Evolutionary conservation across 2,888 invertebrate species (phyloP).

Genomic region (Sceliomorpha sp.): DNA sequence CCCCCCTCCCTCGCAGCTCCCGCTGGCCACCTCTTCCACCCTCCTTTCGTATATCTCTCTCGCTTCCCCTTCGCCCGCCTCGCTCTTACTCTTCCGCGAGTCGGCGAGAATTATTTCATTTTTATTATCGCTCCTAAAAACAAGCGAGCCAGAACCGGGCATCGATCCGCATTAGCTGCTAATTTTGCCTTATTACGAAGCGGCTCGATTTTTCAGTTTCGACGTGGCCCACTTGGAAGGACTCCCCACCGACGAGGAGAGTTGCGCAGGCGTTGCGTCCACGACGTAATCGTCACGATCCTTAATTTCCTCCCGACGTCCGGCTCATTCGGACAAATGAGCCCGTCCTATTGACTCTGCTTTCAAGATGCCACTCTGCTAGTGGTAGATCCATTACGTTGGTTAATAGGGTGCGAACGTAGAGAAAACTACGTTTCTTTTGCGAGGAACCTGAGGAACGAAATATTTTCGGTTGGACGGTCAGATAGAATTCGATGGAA

Average conservation of each 20-base stretch:
- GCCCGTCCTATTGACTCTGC: slow-evolving; percentile 33
- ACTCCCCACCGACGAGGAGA: too few relatives aligned
- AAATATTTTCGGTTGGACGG: too few relatives aligned
- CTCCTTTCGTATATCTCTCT: slow-evolving; percentile 33
- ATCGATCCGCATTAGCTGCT: slow-evolving; percentile 78
- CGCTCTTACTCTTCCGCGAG: slow-evolving; percentile 31
- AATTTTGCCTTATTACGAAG: slow-evolving; percentile 74
- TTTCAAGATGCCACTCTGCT: slow-evolving; percentile 26
- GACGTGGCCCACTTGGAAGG: slow-evolving; percentile 52
- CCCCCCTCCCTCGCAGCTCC: slow-evolving; percentile 29
- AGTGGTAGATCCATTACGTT: slow-evolving; percentile 29
- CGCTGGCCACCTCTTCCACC: slow-evolving; percentile 15
- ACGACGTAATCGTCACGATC: slow-evolving; percentile 4
- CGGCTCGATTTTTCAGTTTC: slow-evolving; percentile 71
- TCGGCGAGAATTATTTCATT: slow-evolving; percentile 73
- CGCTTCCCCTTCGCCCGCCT: slow-evolving; percentile 11
- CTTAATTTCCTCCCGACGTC: slow-evolving; percentile 20
- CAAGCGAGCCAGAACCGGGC: slow-evolving; percentile 66
- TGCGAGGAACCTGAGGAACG: background rate
- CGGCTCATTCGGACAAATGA: slow-evolving; percentile 41
- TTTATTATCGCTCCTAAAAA: slow-evolving; percentile 74
- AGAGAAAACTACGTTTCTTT: slow-evolving; percentile 18
- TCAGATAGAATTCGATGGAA: background rate
- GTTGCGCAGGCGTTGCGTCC: slow-evolving; percentile 22
- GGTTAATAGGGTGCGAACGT: slow-evolving; percentile 41